phyloP scores from a whole-genome alignment of 64 coral and sea anemone species.

The Pocillopora damicornis region DNA sequence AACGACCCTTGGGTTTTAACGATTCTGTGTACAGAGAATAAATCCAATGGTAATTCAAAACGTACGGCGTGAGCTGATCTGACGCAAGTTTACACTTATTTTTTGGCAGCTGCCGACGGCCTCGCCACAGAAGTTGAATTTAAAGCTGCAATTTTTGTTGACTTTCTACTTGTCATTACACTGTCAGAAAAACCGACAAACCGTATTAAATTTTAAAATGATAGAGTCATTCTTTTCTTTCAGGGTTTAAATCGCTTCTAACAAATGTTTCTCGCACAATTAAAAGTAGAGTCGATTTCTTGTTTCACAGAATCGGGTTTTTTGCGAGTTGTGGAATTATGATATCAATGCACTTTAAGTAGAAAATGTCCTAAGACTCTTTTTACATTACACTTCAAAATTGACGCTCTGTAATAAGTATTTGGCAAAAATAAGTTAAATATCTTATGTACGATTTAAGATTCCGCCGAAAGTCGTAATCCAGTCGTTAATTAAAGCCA shows the following conservation, averaged over 20 bases:
- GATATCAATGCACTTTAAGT: too few species aligned
- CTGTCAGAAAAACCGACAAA: constrained; percentile 2
- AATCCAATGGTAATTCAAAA: neutral
- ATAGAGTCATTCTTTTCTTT: neutral
- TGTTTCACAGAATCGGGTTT: neutral
- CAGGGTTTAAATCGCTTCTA: neutral
- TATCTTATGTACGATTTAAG: neutral
- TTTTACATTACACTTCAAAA: neutral
- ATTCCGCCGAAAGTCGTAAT: neutral
- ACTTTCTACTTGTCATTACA: neutral
- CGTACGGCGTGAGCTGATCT: neutral
- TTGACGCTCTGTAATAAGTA: neutral
- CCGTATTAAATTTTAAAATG: constrained; percentile 8
- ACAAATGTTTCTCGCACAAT: neutral
- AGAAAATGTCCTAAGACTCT: too few species aligned
- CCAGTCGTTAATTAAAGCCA: neutral
- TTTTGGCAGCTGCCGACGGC: neutral
- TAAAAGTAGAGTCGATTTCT: neutral
- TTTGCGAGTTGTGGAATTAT: too few species aligned
- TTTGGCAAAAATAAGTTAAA: constrained; percentile 1
- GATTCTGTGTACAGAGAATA: neutral
- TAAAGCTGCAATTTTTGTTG: constrained; percentile 11
- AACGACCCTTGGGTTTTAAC: neutral
- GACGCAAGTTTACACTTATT: neutral
- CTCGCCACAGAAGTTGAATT: neutral